Percentiles rank a stretch among this genome's conserved stretches.
Evolutionary conservation across 2,888 invertebrate species (phyloP).

Genomic region (Cinara cedri): DNA sequence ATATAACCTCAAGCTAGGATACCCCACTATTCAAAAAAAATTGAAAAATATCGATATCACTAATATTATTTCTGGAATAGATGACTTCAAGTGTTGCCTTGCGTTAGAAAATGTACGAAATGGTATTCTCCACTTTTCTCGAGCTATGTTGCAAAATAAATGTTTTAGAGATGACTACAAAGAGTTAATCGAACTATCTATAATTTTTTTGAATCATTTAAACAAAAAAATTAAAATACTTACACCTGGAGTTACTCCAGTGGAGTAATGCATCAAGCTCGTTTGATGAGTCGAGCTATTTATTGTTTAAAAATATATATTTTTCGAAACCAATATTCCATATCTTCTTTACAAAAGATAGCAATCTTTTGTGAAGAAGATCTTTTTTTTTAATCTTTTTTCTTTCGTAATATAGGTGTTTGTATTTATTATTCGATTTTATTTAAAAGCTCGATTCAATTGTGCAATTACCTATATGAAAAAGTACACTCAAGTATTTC

Average conservation of each 20-base stretch:
- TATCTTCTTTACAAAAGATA: not conserved
- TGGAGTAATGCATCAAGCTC: slow-evolving; percentile 5
- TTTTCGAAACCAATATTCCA: not conserved
- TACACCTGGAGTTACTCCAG: no score
- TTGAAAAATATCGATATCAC: not conserved
- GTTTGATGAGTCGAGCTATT: not conserved
- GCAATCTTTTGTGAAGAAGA: not conserved
- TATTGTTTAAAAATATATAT: slow-evolving; percentile 17
- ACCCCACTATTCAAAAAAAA: slow-evolving; percentile 13
- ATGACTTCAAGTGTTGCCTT: not conserved
- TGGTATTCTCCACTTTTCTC: slow-evolving; percentile 21
- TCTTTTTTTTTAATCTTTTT: no score
- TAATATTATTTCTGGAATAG: not conserved
- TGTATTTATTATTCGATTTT: not conserved
- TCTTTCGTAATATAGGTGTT: no score
- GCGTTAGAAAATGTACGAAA: not conserved
- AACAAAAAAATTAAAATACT: not conserved
- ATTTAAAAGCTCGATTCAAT: not conserved
- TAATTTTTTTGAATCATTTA: not conserved
- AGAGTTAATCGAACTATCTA: not conserved
- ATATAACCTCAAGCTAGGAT: not conserved
- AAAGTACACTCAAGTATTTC: no score
- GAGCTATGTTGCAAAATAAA: not conserved
- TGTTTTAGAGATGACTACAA: not conserved
- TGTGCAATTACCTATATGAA: no score